Percentiles rank a stretch among this genome's conserved stretches.
phyloP scores from a whole-genome alignment of 2,797 vertebrate genomes.

The Xenentodon cancila region DNA sequence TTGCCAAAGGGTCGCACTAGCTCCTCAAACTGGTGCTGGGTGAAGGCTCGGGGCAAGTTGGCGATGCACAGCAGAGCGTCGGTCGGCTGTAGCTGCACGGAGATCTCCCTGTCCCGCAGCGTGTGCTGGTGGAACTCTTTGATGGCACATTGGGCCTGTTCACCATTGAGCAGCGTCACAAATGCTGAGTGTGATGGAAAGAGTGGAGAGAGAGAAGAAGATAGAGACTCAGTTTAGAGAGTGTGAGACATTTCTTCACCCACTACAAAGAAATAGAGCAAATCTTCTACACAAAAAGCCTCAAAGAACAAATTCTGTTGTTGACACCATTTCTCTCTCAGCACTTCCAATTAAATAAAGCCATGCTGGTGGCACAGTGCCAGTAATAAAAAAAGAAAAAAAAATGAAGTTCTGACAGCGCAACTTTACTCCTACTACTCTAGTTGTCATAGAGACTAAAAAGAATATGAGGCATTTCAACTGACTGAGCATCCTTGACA shows the following conservation, averaged over 20 bases:
- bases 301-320: constrained; percentile 5
- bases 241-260: constrained; percentile 10
- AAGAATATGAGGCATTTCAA: constrained; percentile 20
- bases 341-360: constrained; percentile 25
- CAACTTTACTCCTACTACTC: constrained; percentile 23
- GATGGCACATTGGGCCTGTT: constrained; percentile 92
- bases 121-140: constrained; percentile 85
- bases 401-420: constrained; percentile 13
- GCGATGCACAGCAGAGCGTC: constrained; percentile 93
- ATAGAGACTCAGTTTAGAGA: constrained; percentile 10
- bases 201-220: constrained; percentile 6
- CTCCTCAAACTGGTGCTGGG: constrained; percentile 93
- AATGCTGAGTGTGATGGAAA: constrained; percentile 77
- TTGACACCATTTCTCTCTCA: constrained; percentile 10
- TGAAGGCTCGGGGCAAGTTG: constrained; percentile 89
- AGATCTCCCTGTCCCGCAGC: constrained; percentile 89
- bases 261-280: constrained; percentile 1
- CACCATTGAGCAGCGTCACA: constrained; percentile 90
- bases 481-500: constrained; percentile 3
- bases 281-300: constrained; percentile 13
- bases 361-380: constrained; percentile 28
- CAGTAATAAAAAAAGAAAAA: constrained; percentile 2
- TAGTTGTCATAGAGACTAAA: constrained; percentile 10
- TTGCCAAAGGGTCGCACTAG: constrained; percentile 92
- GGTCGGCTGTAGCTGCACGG: constrained; percentile 92